Conservation (phyloP, 2,113 vertebrate species). For the Cyanoliseus patagonus region DNA sequence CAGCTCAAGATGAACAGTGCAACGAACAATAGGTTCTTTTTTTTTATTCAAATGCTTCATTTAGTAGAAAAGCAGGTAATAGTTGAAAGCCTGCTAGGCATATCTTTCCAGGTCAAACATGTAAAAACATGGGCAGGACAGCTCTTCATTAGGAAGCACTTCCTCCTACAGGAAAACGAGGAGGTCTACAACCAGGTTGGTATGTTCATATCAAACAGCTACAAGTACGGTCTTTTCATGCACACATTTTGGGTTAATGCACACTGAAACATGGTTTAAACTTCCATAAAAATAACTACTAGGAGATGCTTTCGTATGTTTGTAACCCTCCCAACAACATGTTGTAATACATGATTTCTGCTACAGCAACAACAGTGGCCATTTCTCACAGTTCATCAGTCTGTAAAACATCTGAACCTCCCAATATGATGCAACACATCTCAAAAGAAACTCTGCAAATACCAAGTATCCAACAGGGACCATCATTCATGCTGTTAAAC, state of each 20-base stretch:
- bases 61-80: neutral
- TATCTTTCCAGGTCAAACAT: neutral
- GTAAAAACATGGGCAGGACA: neutral
- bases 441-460: neutral
- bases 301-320: neutral
- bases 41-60: neutral
- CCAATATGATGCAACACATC: neutral
- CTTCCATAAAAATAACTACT: neutral
- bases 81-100: neutral
- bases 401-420: neutral
- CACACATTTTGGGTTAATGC: neutral
- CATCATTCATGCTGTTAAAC: fast-evolving
- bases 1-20: neutral
- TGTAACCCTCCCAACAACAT: neutral
- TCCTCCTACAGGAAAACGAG: neutral
- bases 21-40: neutral
- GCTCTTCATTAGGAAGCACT: neutral
- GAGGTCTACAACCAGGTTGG: neutral
- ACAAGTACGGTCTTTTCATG: neutral
- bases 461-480: neutral
- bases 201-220: neutral
- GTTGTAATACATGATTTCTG: neutral
- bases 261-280: neutral
- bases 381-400: neutral
- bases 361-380: neutral